phyloP scores from a whole-genome alignment of 2,113 vertebrate genomes.

The Malurus cyaneus region DNA sequence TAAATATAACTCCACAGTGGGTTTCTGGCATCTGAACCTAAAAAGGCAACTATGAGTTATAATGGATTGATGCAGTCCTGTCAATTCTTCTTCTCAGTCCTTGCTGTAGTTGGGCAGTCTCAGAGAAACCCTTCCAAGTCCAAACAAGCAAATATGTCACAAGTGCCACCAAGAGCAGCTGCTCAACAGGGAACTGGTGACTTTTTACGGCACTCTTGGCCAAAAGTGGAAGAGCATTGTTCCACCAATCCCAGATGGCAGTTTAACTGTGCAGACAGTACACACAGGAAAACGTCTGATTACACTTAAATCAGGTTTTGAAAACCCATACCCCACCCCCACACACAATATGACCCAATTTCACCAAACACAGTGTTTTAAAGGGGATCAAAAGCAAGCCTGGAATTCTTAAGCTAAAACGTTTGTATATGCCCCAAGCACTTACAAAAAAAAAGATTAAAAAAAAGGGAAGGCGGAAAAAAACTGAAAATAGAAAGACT shows the following conservation, averaged over 20 bases:
- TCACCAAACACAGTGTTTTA: not conserved
- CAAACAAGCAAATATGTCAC: not conserved
- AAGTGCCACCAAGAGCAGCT: not conserved
- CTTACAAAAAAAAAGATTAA: not conserved
- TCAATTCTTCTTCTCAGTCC: not conserved
- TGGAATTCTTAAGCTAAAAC: constrained; percentile 21
- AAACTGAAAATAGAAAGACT: constrained; percentile 35
- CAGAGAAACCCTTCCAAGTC: not conserved
- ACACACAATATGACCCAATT: not conserved
- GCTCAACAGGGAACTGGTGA: not conserved
- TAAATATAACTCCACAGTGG: not conserved
- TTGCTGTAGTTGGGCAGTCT: not conserved
- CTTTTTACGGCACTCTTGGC: not conserved
- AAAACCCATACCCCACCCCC: not conserved
- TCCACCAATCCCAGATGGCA: not conserved
- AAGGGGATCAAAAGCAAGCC: constrained; percentile 17
- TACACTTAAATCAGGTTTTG: not conserved
- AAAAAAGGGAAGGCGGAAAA: not conserved
- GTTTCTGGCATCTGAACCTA: not conserved
- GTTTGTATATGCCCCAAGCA: not conserved
- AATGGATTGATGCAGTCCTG: not conserved
- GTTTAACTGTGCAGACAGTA: not conserved
- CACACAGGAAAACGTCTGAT: not conserved
- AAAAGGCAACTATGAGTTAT: not conserved
- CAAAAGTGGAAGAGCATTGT: not conserved